phyloP scores from a whole-genome alignment of 2,888 invertebrate genomes.

The Gryllus longicercus region DNA sequence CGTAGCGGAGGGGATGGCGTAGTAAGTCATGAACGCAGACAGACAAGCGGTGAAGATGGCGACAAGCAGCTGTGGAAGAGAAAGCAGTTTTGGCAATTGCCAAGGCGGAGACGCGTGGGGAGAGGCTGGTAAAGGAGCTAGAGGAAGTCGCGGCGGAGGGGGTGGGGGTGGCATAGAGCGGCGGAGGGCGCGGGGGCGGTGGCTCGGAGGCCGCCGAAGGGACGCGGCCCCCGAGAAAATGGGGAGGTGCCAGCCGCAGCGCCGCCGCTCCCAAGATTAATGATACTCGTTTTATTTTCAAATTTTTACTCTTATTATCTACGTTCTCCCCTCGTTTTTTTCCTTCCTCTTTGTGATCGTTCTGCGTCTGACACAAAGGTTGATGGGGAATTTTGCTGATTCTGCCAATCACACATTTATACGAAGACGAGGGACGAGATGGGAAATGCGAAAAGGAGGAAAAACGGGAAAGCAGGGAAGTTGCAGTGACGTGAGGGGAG shows the following conservation, averaged over 20 bases:
- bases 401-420: constrained; percentile 17
- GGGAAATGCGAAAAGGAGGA: background rate
- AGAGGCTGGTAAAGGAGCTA: no score
- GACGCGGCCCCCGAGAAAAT: background rate
- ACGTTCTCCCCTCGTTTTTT: background rate
- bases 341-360: background rate
- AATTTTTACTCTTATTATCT: constrained; percentile 3
- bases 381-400: constrained; percentile 7
- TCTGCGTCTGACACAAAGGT: constrained; percentile 6
- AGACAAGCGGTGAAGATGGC: no score
- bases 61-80: no score
- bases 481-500: background rate
- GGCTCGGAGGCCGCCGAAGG: background rate
- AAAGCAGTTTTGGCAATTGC: no score
- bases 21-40: no score
- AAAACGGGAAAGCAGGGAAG: background rate
- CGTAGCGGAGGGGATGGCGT: no score
- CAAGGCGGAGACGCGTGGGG: no score
- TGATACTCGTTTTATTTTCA: constrained; percentile 6
- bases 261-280: background rate
- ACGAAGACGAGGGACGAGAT: background rate
- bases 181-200: background rate
- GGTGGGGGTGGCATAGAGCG: no score
- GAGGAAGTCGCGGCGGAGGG: no score
- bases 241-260: background rate